Conservation (phyloP, 2,888 invertebrate genomes). For the Dromius quadrimaculatus region DNA sequence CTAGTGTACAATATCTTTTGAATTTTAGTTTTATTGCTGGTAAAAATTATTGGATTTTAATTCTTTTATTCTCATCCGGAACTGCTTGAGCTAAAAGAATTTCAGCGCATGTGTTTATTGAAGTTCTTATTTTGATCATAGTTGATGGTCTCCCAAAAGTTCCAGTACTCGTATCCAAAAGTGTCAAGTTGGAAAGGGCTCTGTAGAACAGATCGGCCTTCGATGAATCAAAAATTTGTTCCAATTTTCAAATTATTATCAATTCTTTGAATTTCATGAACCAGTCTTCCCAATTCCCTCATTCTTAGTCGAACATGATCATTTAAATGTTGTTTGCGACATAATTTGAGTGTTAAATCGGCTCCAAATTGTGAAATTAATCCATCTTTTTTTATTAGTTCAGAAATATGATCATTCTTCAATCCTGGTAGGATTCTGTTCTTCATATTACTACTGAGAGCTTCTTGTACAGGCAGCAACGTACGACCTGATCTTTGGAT, state of each 20-base stretch:
- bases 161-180: neutral
- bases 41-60: neutral
- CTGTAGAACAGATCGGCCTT: neutral
- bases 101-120: neutral
- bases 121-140: neutral
- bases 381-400: neutral
- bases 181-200: neutral
- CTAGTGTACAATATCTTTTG: neutral
- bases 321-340: conserved; percentile 16
- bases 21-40: neutral
- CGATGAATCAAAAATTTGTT: conserved; percentile 4
- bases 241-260: neutral
- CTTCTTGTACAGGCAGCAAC: neutral
- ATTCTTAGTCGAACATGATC: conserved; percentile 4
- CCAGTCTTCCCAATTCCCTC: conserved; percentile 15
- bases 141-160: neutral
- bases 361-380: conserved; percentile 14
- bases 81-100: neutral
- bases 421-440: neutral
- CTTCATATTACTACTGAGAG: neutral
- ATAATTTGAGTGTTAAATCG: conserved; percentile 11
- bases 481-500: neutral
- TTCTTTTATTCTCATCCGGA: neutral
- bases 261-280: neutral
- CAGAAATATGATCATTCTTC: neutral